A percentile compares a stretch with the other conserved stretches of the same genome.
Conservation (phyloP, 2,888 invertebrate genomes). For the Apocheima hispidaria region DNA sequence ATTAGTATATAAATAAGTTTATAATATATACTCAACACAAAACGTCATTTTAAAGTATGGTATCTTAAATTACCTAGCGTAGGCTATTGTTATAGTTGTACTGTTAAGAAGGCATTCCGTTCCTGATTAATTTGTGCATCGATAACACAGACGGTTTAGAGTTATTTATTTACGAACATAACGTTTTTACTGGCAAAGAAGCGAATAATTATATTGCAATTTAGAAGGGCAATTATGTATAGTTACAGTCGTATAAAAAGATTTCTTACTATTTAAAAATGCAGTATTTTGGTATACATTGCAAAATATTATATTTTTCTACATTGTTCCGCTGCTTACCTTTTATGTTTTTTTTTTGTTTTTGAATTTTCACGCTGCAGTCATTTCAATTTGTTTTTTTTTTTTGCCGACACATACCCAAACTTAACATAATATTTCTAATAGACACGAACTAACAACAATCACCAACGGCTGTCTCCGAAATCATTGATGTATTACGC, state of each 20-base stretch:
- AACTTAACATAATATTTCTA: constrained; percentile 74
- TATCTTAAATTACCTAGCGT: constrained; percentile 74
- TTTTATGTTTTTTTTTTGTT: constrained; percentile 30
- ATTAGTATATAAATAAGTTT: constrained; percentile 5
- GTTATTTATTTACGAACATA: constrained; percentile 57
- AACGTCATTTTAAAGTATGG: constrained; percentile 63
- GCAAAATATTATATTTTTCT: constrained; percentile 66
- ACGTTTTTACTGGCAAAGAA: constrained; percentile 70
- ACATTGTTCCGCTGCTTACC: constrained; percentile 71
- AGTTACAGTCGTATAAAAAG: constrained; percentile 57
- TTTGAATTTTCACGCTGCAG: constrained; percentile 59
- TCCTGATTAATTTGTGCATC: constrained; percentile 75
- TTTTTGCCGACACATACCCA: constrained; percentile 81
- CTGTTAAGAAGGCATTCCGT: constrained; percentile 85
- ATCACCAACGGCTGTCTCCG: constrained; percentile 75
- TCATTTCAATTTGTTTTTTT: constrained; percentile 32
- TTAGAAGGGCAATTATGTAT: constrained; percentile 46
- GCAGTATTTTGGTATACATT: constrained; percentile 86
- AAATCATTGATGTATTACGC: constrained; percentile 69
- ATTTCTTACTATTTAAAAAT: constrained; percentile 83
- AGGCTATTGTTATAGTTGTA: constrained; percentile 84
- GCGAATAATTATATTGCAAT: constrained; percentile 68
- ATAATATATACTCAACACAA: constrained; percentile 25
- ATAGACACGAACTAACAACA: constrained; percentile 73
- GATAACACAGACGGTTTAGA: constrained; percentile 81